Evolutionary conservation across 2,888 invertebrate genomes (phyloP).

Genomic region (Watsonalla cultraria): DNA sequence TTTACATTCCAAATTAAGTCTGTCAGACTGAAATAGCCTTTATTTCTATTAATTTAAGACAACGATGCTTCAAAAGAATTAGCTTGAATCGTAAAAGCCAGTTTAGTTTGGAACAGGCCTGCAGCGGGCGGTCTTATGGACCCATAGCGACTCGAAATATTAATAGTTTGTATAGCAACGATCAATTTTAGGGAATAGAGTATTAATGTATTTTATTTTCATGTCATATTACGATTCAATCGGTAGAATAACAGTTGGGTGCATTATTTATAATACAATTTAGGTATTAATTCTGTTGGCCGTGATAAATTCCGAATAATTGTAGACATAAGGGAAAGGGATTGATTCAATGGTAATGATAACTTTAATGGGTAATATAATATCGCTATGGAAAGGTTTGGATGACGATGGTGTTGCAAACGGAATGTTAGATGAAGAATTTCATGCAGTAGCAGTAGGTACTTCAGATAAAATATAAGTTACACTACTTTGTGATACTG

Average conservation of each 20-base stretch:
- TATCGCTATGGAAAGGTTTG: too few relatives aligned
- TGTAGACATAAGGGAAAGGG: not conserved
- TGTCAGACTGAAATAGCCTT: conserved; percentile 1
- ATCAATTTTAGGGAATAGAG: conserved; percentile 47
- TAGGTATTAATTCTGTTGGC: conserved; percentile 4
- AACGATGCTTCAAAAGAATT: too few relatives aligned
- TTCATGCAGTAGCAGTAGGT: too few relatives aligned
- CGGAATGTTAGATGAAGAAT: too few relatives aligned
- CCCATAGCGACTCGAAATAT: conserved; percentile 49
- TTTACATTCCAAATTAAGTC: conserved; percentile 29
- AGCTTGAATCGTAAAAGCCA: too few relatives aligned
- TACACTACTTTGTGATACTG: too few relatives aligned
- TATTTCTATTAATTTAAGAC: too few relatives aligned
- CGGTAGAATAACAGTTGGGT: conserved; percentile 22
- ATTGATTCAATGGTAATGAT: not conserved
- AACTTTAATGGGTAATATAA: too few relatives aligned
- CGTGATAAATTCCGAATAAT: not conserved
- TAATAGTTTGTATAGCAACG: conserved; percentile 48
- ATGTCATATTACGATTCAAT: conserved; percentile 34
- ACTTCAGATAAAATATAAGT: too few relatives aligned
- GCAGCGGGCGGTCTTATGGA: conserved; percentile 55
- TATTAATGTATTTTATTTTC: conserved; percentile 45
- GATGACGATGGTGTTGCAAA: too few relatives aligned
- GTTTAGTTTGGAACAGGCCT: conserved; percentile 33
- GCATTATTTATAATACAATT: conserved; percentile 1